Base-by-base conservation (phyloP, 1,140 invertebrate genomes). In the Zaprionus ornatus region DNA sequence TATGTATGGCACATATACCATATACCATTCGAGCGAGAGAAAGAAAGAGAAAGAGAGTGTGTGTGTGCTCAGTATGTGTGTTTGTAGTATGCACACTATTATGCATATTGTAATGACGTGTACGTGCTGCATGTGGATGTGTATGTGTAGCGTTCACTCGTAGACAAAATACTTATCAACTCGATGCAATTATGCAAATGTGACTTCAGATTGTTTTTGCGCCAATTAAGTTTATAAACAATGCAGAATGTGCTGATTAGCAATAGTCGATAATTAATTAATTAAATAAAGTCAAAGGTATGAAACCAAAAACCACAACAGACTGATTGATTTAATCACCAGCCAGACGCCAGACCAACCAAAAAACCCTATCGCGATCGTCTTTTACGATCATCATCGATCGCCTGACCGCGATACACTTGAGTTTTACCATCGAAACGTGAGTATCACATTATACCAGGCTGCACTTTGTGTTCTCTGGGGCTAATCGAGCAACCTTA, bases 221-320 rank as follows among this genome's bases (percentile, higher is more conserved):
- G 84, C 83, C 84, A 88, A 88, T 88, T 88, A 84, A 75, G 80
- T 84, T 87, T 73, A 87, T 72, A 82, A 81, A 88, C 80, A 82
- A 73, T 84, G 81, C 85, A 84, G 70, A 74, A 54, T 79, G 70
- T 85, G 82, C 82, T 85, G 82, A 86, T 88, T 88, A 88, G 85
- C 85, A 74, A 79, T 88, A 88, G 85, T 90, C 81, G 77, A 90
- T 88, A 90, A 88, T 90, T 65, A 42, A 66, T 90, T 57, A 76
- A 80, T 88, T 88, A 67, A 79, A 75, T 80, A 80, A 79, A 77
- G 65, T 69, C 65, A 80, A 68, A 32, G 68, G 64, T 65, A 67
- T 29, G 61, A 77, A 67, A 74, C 76, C 54, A 80, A 83, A 76
- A 62, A 66, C 40, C 56, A 70, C 65, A 65, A 81, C 64, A 32